Conservation (phyloP, 2,888 invertebrate genomes). For the Lycaena phlaeas region DNA sequence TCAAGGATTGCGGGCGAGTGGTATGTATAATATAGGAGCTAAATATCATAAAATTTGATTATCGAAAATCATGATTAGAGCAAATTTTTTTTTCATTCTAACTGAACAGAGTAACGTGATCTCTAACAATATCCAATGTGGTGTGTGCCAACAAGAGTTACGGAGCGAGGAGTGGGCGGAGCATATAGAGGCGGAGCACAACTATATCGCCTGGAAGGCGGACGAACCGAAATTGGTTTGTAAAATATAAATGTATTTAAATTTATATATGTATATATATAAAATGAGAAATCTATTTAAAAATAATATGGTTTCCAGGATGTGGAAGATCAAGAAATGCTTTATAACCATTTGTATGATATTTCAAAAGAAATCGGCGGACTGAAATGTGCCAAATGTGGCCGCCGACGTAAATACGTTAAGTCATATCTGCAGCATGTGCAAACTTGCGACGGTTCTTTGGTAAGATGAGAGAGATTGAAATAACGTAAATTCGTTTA, state of each 20-base stretch:
- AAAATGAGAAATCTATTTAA: neutral
- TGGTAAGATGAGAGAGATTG: no score
- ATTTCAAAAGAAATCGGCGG: slow-evolving; percentile 22
- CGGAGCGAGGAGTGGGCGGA: slow-evolving; percentile 24
- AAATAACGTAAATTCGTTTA: no score
- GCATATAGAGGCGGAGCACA: slow-evolving; percentile 30
- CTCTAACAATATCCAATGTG: slow-evolving; percentile 19
- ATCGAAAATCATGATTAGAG: no score
- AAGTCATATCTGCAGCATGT: slow-evolving; percentile 18
- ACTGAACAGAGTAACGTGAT: no score
- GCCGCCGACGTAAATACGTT: slow-evolving; percentile 18
- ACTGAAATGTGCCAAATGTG: slow-evolving; percentile 27
- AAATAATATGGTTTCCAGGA: slow-evolving; percentile 17
- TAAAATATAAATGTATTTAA: neutral
- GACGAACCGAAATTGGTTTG: slow-evolving; percentile 28
- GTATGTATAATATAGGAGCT: no score
- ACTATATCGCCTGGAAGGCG: slow-evolving; percentile 33
- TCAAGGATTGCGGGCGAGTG: slow-evolving; percentile 16
- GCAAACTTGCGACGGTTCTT: slow-evolving; percentile 12
- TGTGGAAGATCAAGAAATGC: slow-evolving; percentile 21
- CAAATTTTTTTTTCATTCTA: no score
- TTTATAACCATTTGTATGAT: slow-evolving; percentile 26
- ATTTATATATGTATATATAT: neutral
- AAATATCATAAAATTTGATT: no score
- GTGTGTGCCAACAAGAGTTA: slow-evolving; percentile 20